These are phyloP conservation scores for Xylota segnis DNA, from an alignment of 2,888 invertebrate species.

Conservation along the genomic window DNA sequence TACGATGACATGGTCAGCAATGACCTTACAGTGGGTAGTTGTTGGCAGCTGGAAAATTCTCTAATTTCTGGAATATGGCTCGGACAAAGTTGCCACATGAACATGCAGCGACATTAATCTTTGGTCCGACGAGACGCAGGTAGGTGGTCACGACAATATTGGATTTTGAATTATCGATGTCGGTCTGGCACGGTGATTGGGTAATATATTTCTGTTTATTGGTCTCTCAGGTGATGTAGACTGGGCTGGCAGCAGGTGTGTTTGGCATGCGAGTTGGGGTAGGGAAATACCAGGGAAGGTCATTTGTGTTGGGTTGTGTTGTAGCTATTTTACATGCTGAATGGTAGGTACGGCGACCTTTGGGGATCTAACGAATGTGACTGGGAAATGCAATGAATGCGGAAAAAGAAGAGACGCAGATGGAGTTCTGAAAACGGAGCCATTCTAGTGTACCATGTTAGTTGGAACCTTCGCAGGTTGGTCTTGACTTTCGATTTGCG, in stretches of 20 bases:
- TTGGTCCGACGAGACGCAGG: slow-evolving; percentile 43
- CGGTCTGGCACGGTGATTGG: slow-evolving; percentile 53
- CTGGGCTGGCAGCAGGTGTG: slow-evolving; percentile 51
- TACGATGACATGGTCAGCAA: slow-evolving; percentile 75
- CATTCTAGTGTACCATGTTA: too few species aligned
- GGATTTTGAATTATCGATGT: slow-evolving; percentile 70
- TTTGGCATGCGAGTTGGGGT: slow-evolving; percentile 8
- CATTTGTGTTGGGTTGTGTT: slow-evolving; percentile 1
- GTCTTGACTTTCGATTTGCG: too few species aligned
- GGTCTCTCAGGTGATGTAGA: slow-evolving; percentile 35
- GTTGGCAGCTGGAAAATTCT: slow-evolving; percentile 64
- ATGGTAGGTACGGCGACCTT: too few species aligned
- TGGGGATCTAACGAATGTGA: too few species aligned
- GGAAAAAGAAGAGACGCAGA: too few species aligned
- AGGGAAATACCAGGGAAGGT: slow-evolving; percentile 49
- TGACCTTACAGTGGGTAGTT: slow-evolving; percentile 73
- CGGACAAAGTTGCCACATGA: slow-evolving; percentile 37
- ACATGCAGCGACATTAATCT: slow-evolving; percentile 28
- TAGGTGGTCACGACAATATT: slow-evolving; percentile 77
- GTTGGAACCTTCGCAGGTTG: too few species aligned
- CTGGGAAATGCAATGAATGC: too few species aligned
- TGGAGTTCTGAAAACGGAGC: too few species aligned
- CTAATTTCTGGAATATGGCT: slow-evolving; percentile 15
- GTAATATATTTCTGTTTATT: slow-evolving; percentile 57
- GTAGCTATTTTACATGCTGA: background rate